Evolutionary conservation across 2,113 vertebrate species (phyloP).

Genomic region (Bettongia penicillata): DNA sequence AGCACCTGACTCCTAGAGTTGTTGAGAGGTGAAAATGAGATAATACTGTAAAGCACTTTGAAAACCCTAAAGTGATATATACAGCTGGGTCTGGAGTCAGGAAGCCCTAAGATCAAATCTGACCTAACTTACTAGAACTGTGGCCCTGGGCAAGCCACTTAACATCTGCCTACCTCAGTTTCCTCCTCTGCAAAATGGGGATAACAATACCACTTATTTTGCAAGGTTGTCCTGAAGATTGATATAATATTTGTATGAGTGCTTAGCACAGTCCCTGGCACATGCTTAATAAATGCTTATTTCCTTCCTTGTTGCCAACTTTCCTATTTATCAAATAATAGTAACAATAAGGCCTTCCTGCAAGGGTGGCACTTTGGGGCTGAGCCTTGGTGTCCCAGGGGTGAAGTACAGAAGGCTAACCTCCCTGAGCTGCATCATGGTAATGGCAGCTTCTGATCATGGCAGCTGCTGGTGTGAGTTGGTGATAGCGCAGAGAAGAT

Average conservation of each 20-base stretch:
- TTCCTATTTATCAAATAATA: too few relatives aligned
- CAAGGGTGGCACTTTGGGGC: neutral
- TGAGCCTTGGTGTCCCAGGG: constrained; percentile 50
- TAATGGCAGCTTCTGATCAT: neutral
- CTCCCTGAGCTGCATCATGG: neutral
- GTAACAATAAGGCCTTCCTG: constrained; percentile 50
- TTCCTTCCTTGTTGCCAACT: neutral
- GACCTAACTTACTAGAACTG: too few relatives aligned
- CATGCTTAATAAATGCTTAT: neutral
- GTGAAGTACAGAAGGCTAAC: neutral
- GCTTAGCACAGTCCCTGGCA: neutral
- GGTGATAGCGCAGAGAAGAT: constrained; percentile 74
- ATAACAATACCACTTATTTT: too few relatives aligned
- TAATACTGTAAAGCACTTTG: neutral
- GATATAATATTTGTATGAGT: neutral
- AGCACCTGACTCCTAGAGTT: neutral
- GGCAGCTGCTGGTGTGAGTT: neutral
- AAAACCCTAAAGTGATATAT: neutral
- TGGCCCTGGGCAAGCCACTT: too few relatives aligned
- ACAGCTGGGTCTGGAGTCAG: too few relatives aligned
- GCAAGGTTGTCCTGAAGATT: too few relatives aligned
- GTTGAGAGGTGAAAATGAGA: neutral
- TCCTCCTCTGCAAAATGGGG: too few relatives aligned
- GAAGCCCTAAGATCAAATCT: too few relatives aligned
- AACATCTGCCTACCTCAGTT: too few relatives aligned